phyloP scores from a whole-genome alignment of 2,797 vertebrate genomes.

The Melopsittacus undulatus region DNA sequence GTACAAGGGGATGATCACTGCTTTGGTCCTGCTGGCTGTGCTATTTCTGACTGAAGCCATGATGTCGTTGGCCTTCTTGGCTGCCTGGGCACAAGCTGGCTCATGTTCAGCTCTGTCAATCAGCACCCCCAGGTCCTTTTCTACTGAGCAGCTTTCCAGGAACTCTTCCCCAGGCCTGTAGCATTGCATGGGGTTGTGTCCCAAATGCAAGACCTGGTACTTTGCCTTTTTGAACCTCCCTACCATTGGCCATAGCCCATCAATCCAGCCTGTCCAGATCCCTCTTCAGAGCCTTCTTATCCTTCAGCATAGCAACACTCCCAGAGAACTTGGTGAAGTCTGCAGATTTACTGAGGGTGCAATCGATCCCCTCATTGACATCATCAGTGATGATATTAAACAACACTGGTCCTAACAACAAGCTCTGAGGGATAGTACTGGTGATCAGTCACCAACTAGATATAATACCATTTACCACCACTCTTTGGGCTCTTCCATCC shows the following conservation, averaged over 20 bases:
- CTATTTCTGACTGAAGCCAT: neutral
- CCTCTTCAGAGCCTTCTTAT: neutral
- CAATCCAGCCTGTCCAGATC: neutral
- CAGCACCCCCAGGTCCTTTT: neutral
- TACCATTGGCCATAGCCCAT: neutral
- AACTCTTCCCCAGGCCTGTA: neutral
- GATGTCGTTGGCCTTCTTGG: neutral
- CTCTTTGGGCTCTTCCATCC: neutral
- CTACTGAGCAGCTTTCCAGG: neutral
- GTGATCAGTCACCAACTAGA: neutral
- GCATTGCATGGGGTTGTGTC: neutral
- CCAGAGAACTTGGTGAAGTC: neutral
- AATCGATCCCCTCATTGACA: neutral
- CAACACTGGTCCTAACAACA: neutral
- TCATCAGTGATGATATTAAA: neutral
- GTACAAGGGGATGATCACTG: neutral
- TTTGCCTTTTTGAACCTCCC: neutral
- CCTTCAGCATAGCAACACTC: neutral
- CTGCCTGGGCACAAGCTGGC: neutral
- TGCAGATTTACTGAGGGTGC: neutral
- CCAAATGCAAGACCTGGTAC: neutral
- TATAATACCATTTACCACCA: neutral
- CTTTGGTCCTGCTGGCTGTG: neutral
- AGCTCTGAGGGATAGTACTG: neutral
- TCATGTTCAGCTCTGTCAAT: neutral